Base-by-base conservation (phyloP, 2,888 invertebrate genomes). In the Amphipyra berbera region DNA sequence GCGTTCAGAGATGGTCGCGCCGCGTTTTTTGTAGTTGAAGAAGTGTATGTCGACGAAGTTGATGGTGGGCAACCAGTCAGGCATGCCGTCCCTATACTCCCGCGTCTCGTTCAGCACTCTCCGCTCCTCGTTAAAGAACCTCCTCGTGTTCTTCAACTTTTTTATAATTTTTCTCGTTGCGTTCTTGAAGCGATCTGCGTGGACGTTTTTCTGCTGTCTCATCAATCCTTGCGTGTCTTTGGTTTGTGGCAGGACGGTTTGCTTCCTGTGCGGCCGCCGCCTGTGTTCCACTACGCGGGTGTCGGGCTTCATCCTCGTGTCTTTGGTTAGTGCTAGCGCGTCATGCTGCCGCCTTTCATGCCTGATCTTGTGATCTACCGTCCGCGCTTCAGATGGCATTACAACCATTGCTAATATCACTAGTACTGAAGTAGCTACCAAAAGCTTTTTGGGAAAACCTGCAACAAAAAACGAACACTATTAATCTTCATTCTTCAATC, bases 391-490 rank as follows among this genome's bases (percentile, higher is more conserved):
- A 46, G 84, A 82, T 79, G 92, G 90, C 77, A 87, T 90, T 70
- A 93, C 84, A 82, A 91, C 90, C 94, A 93, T 94, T 57, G 92
- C 86, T 82, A 95, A 79, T 79, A 95, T 86, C 73, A 92, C 84
- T 82, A 93, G 82, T 86, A 95, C 76, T 73, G 92, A 89, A 88
- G 90, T 86, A 91, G 93, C 94, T 90, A 94, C 90, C 89, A 94
- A 90, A 87, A 94, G 94, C 94, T 90, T 94, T 91, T 93, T 95
- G 87, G 92, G 88, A 92, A 94, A 94, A 94, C 91, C 95, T 95
- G 93, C 86, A 92, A 94, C 62, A 77, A 78, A n/a, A 85, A 58
- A 81, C 13, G 55, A 10, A n/a, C 21, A 50, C 40, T 13, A 21
- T 70, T 65, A 64, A 27, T 12, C 9, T 42, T 47, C 12, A 38